Base-by-base conservation (phyloP, 2,797 vertebrate genomes). In the Sebastes goodei region DNA sequence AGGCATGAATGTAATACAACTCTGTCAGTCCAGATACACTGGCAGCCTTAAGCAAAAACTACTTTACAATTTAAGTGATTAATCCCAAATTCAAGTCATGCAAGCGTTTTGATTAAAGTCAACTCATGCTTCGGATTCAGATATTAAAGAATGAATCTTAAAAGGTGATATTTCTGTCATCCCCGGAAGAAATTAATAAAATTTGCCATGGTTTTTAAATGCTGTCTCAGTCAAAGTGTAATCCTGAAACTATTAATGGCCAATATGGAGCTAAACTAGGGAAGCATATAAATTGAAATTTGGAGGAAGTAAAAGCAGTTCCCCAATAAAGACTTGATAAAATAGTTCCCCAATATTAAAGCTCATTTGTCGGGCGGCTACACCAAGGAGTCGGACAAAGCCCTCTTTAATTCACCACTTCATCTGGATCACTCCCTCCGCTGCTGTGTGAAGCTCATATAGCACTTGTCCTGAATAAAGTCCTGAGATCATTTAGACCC, bases 391-490 rank as follows among this genome's bases (percentile, higher is more conserved):
- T 52, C 12, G 27, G 61, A 66, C 62, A 29, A 61, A 42, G 49
- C 66, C 30, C 2, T 25, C 33, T 76, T 71, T 5, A 20, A 29
- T 25, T 65, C 59, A 55, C 27, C 63, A 21, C 60, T 63, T 73
- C 71, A 33, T 21, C 23, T 17, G 62, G 70, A 81, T 77, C 56
- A 2, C 53, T 76, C 82, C 86, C 82, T 60, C 15, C n/a, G 81
- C 71, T 38, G 65, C 80, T 61, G 61, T 49, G 20, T 7, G n/a
- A 69, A 55, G 25, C 42, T 74, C 30, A 52, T 71, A 55, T 56
- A 32, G 33, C 20, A 25, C 30, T 57, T 12, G 23, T 46, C 33
- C 52, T 30, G 15, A 29, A 66, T 63, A 74, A 33, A 14, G 15
- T 21, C 23, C 27, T 20, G 62, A 59, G 60, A 53, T 74, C 4